Conservation (phyloP, 1,140 invertebrate species). For the Drosophila tsacasi region DNA sequence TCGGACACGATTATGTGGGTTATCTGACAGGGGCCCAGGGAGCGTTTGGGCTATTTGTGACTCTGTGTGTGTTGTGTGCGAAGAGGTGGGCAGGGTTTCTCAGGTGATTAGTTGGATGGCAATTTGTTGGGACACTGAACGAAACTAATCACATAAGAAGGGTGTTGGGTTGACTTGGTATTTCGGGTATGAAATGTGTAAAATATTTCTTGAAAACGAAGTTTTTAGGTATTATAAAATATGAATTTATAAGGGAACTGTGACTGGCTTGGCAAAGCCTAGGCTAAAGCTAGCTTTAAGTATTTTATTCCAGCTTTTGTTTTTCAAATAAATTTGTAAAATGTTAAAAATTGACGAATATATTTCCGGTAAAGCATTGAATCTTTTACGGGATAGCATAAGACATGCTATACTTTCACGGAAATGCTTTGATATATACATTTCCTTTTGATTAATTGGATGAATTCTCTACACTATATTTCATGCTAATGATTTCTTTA, state of each 20-base stretch:
- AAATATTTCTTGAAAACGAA: no score
- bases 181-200: not conserved
- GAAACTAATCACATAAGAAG: not conserved
- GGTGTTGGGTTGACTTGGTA: not conserved
- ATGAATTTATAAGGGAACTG: not conserved
- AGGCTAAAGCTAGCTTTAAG: not conserved
- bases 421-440: no score
- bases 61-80: conserved; percentile 2
- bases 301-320: not conserved
- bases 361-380: no score
- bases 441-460: no score
- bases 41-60: conserved; percentile 10
- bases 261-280: not conserved
- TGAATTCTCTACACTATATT: no score
- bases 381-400: no score
- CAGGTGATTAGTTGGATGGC: conserved; percentile 66
- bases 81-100: conserved; percentile 13
- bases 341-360: no score
- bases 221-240: not conserved
- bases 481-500: not conserved
- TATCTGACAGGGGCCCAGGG: conserved; percentile 40
- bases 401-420: no score
- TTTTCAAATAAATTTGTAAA: no score
- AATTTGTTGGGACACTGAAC: conserved; percentile 59
- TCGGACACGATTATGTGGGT: conserved; percentile 57